Evolutionary conservation across 1,140 invertebrate genomes (phyloP).

Genomic region (Eueides isabella): DNA sequence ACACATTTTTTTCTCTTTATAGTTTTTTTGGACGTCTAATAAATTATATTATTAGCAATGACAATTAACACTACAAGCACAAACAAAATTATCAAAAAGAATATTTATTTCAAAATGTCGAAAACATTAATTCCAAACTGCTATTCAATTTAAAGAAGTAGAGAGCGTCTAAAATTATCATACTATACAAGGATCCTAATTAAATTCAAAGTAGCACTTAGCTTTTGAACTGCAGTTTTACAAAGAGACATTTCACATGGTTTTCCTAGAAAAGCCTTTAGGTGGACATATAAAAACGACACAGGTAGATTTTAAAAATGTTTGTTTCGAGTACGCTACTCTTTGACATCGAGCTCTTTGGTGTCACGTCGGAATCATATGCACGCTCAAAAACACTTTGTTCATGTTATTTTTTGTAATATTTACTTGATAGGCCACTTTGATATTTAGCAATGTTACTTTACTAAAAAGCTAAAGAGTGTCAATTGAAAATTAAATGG

Average conservation of each 20-base stretch:
- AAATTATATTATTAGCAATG: no score
- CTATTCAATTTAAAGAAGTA: background rate
- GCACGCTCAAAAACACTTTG: conserved; percentile 51
- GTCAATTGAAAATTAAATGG: background rate
- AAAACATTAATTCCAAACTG: background rate
- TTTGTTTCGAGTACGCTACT: conserved; percentile 45
- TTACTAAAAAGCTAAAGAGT: background rate
- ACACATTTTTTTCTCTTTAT: no score
- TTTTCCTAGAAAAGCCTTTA: conserved; percentile 37
- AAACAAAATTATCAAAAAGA: no score
- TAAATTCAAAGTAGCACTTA: conserved; percentile 35
- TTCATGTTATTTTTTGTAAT: conserved; percentile 47
- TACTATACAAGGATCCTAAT: conserved; percentile 16
- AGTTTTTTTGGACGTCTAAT: no score
- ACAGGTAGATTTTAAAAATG: conserved; percentile 52
- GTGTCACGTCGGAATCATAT: conserved; percentile 54
- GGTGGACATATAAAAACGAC: conserved; percentile 43
- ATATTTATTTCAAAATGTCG: background rate
- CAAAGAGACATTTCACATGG: conserved; percentile 41
- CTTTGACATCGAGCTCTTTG: conserved; percentile 65
- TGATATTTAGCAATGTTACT: conserved; percentile 16
- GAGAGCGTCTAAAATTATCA: conserved; percentile 11
- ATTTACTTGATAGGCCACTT: conserved; percentile 23
- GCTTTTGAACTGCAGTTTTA: conserved; percentile 31
- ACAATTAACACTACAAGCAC: no score